A percentile compares a stretch with the other conserved stretches of the same genome.
Conservation (phyloP, 2,888 invertebrate genomes). For the Bursaphelenchus okinawaensis region DNA sequence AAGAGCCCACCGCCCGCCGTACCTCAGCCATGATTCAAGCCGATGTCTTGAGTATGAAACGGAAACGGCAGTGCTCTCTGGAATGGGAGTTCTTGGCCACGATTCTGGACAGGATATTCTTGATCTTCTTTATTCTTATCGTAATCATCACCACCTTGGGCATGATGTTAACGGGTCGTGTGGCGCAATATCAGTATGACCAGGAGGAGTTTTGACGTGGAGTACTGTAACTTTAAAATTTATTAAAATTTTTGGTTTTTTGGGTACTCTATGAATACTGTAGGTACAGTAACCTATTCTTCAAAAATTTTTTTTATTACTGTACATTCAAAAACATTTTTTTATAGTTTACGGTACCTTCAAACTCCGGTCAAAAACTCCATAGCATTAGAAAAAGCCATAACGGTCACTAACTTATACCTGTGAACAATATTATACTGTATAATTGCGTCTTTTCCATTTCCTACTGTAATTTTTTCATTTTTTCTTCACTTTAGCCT, state of each 20-base stretch:
- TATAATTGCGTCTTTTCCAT: too few relatives aligned
- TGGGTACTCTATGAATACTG: too few relatives aligned
- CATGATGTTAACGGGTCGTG: constrained; percentile 43
- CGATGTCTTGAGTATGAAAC: constrained; percentile 28
- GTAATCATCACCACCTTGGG: constrained; percentile 49
- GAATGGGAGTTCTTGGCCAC: constrained; percentile 57
- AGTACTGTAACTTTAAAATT: constrained; percentile 4
- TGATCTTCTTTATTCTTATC: constrained; percentile 43
- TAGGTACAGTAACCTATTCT: too few relatives aligned
- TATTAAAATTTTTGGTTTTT: neutral
- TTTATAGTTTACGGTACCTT: too few relatives aligned
- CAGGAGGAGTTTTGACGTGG: neutral
- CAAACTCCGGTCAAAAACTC: too few relatives aligned
- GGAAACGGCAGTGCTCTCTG: constrained; percentile 44
- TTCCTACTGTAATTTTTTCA: too few relatives aligned
- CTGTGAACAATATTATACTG: too few relatives aligned
- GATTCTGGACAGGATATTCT: constrained; percentile 50
- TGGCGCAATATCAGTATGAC: constrained; percentile 28
- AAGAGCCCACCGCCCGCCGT: constrained; percentile 7
- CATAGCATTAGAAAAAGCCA: too few relatives aligned
- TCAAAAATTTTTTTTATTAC: too few relatives aligned
- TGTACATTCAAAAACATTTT: too few relatives aligned
- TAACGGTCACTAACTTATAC: too few relatives aligned
- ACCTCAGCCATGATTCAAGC: constrained; percentile 13
- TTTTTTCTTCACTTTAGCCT: too few relatives aligned